These are phyloP conservation scores for Ctenopoma kingsleyae DNA, from an alignment of 2,797 vertebrate species.

Conservation along the genomic window DNA sequence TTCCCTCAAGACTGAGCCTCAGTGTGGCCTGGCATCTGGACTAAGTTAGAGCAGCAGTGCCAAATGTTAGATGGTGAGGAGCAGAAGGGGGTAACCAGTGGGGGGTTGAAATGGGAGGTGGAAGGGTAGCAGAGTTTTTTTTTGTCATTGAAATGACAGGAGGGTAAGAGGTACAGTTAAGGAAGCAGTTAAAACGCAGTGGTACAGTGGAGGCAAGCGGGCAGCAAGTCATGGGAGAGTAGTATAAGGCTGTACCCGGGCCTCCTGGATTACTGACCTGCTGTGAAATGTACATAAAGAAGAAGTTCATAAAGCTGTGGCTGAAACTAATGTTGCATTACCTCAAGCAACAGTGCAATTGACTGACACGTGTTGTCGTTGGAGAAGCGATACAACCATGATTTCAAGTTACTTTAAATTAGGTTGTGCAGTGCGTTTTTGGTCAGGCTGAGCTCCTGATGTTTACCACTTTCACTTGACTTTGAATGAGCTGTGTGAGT, in stretches of 20 bases:
- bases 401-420: slow-evolving; percentile 32
- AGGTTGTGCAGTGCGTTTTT: slow-evolving; percentile 14
- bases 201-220: slow-evolving; percentile 12
- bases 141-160: slow-evolving; percentile 20
- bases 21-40: slow-evolving; percentile 75
- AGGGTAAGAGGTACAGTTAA: slow-evolving; percentile 31
- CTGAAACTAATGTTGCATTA: slow-evolving; percentile 58
- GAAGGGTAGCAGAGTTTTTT: slow-evolving; percentile 19
- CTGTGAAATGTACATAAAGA: slow-evolving; percentile 73
- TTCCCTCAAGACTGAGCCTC: slow-evolving; percentile 21
- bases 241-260: slow-evolving; percentile 33
- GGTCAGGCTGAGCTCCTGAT: slow-evolving; percentile 3
- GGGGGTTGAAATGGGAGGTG: slow-evolving; percentile 40
- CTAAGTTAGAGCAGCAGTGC: slow-evolving; percentile 69
- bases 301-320: slow-evolving; percentile 74
- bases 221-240: slow-evolving; percentile 32
- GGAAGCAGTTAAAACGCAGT: slow-evolving; percentile 45
- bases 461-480: slow-evolving; percentile 19
- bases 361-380: not conserved
- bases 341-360: slow-evolving; percentile 21
- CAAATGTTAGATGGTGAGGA: slow-evolving; percentile 71
- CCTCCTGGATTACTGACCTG: slow-evolving; percentile 58
- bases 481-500: slow-evolving; percentile 18
- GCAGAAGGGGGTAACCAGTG: slow-evolving; percentile 39
- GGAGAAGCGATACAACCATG: slow-evolving; percentile 5